These are phyloP conservation scores for Aurelia sp. DNA, from an alignment of 30 jellyfish, hydroid and myxozoan species.

Conservation along the genomic window DNA sequence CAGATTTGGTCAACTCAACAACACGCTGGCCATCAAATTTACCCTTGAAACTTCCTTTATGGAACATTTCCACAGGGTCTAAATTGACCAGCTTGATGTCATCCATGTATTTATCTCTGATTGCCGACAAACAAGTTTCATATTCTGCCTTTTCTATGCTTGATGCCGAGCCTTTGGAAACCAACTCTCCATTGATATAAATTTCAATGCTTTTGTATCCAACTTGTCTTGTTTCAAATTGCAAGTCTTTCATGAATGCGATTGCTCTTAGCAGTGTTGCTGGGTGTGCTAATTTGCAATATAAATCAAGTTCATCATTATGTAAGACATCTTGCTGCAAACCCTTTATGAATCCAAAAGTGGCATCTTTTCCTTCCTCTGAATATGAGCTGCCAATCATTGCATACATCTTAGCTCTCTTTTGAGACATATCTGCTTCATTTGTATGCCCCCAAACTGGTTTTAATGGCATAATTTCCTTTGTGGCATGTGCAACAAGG, in stretches of 20 bases:
- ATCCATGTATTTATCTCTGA: constrained; percentile 15
- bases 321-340: neutral
- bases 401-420: constrained; percentile 60
- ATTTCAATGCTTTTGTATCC: constrained; percentile 43
- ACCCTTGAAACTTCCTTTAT: constrained; percentile 34
- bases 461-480: constrained; percentile 50
- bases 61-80: constrained; percentile 20
- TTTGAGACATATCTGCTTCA: neutral
- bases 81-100: constrained; percentile 17
- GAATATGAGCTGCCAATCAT: constrained; percentile 29
- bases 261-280: constrained; percentile 25
- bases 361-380: constrained; percentile 43
- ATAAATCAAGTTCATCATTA: constrained; percentile 3
- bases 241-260: constrained; percentile 2
- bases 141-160: constrained; percentile 52
- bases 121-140: constrained; percentile 33
- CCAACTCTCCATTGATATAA: constrained; percentile 14
- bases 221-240: constrained; percentile 31
- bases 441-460: neutral
- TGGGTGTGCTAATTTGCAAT: constrained; percentile 68
- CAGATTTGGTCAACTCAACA: constrained; percentile 21
- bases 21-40: constrained; percentile 48
- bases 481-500: constrained; percentile 30
- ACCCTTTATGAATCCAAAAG: neutral
- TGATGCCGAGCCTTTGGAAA: constrained; percentile 44